Conservation (phyloP, 2,113 vertebrate species). For the Prietella phreatophila region DNA sequence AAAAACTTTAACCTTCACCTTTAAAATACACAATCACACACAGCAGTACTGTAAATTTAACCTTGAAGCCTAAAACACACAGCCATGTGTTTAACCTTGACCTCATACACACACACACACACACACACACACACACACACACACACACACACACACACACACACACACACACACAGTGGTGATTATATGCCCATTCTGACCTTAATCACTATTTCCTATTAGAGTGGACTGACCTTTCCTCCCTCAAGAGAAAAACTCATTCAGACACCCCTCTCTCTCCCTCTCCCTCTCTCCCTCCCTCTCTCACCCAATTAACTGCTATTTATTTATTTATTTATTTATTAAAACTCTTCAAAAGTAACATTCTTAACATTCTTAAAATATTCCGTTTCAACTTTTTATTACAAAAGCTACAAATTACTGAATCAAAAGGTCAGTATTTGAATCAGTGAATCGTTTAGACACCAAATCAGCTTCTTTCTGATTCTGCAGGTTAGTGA, state of each 20-base stretch:
- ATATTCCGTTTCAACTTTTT: background rate
- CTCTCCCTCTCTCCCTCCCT: conserved; percentile 31
- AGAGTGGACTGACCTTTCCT: conserved; percentile 66
- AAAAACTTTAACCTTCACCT: conserved; percentile 16
- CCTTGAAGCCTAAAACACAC: conserved; percentile 44
- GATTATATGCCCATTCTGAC: conserved; percentile 58
- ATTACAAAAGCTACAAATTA: background rate
- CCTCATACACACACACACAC: conserved; percentile 32
- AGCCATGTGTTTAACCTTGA: conserved; percentile 51
- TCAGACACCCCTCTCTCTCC: conserved; percentile 54
- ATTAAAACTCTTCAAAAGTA: background rate
- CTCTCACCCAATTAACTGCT: conserved; percentile 28
- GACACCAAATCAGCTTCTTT: no score
- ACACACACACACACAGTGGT: conserved; percentile 47
- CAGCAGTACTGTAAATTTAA: conserved; percentile 45
- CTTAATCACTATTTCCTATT: conserved; percentile 74
- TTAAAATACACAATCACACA: conserved; percentile 39
- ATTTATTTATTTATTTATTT: conserved; percentile 17
- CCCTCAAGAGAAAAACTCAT: conserved; percentile 69
- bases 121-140: conserved; percentile 26
- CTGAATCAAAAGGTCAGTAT: background rate
- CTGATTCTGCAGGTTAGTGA: no score
- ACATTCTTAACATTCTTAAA: no score
- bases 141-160: conserved; percentile 37
- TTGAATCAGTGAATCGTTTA: background rate